Evolutionary conservation across 1,140 invertebrate genomes (phyloP).

Genomic region (Drosophila bifasciata): DNA sequence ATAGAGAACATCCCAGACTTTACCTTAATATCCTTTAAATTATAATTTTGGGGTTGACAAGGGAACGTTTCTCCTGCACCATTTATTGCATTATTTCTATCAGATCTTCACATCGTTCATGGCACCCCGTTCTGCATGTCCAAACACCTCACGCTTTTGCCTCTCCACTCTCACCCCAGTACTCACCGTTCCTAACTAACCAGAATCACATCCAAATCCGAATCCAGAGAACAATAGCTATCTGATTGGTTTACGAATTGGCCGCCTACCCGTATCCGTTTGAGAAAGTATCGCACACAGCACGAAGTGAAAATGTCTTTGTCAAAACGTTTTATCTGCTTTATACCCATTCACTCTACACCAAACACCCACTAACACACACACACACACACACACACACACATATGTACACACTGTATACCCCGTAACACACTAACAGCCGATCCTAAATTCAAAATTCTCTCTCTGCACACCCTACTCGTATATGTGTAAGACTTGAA

Average conservation of each 20-base stretch:
- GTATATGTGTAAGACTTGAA: conserved; percentile 12
- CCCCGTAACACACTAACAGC: conserved; percentile 27
- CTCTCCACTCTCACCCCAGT: conserved; percentile 7
- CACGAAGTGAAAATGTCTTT: conserved; percentile 34
- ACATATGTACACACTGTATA: too few species aligned
- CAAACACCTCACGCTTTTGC: conserved; percentile 22
- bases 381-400: conserved; percentile 7
- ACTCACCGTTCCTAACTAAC: conserved; percentile 1
- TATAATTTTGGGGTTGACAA: too few species aligned
- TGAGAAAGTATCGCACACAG: conserved; percentile 31
- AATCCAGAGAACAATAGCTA: neutral
- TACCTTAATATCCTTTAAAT: too few species aligned
- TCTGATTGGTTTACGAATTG: conserved; percentile 56
- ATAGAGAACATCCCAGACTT: too few species aligned
- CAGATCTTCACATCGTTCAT: conserved; percentile 36
- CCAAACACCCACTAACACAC: neutral
- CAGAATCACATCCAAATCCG: conserved; percentile 1
- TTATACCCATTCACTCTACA: neutral
- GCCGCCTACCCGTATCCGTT: conserved; percentile 20
- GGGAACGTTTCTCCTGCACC: neutral
- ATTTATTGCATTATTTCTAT: neutral
- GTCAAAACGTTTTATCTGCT: conserved; percentile 35
- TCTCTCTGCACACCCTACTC: conserved; percentile 6
- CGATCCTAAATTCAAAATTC: conserved; percentile 34
- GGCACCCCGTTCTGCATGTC: conserved; percentile 56